Evolutionary conservation across 2,797 vertebrate species (phyloP), one percentile per base, ranked within the genome.

Genomic region (Cirrhinus molitorella): DNA sequence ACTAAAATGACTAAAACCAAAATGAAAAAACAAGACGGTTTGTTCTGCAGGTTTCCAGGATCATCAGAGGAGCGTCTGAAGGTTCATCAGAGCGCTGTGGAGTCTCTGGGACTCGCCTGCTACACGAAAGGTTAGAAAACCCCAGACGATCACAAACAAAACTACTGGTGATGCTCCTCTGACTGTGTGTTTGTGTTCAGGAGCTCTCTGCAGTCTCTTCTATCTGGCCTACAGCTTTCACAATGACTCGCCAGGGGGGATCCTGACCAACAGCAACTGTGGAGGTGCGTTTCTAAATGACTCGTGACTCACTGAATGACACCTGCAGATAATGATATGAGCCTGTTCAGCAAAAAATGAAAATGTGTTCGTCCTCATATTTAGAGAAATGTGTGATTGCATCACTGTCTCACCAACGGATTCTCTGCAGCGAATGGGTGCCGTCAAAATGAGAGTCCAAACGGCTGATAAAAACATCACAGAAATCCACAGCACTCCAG

Each of bases 221-320:
- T 94, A 93, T 28, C 72, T 94, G 61, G 93, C 93, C 0, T 83
- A 93, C 8, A 84, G 91, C 89, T 94, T 93, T 19, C 92, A 93
- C 0, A 81, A 91, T 9, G 91, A 94, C 83, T 80, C 86, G 1
- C 13, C 1, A 1, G 90, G 78, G 86, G 94, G 93, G 80, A 90
- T 95, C 89, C 88, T 94, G 80, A 47, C 92, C 6, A 94, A 94
- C 89, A 90, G 92, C 57, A 94, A 94, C 91, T 94, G 93, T 85
- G 93, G 93, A 92, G 94, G 94, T 93, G 57, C 14, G 80, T 65
- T 6, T 37, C 55, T 25, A n/a, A 59, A 59, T 59, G 55, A 59
- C 55, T 59, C 11, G 4, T 10, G 19, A n/a, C 17, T 53, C 51
- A 10, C 51, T 10, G 51, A 55, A 55, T 55, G 19, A 53, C 51